Conservation (phyloP, 1,140 invertebrate genomes). For the Coenobita brevimanus region DNA sequence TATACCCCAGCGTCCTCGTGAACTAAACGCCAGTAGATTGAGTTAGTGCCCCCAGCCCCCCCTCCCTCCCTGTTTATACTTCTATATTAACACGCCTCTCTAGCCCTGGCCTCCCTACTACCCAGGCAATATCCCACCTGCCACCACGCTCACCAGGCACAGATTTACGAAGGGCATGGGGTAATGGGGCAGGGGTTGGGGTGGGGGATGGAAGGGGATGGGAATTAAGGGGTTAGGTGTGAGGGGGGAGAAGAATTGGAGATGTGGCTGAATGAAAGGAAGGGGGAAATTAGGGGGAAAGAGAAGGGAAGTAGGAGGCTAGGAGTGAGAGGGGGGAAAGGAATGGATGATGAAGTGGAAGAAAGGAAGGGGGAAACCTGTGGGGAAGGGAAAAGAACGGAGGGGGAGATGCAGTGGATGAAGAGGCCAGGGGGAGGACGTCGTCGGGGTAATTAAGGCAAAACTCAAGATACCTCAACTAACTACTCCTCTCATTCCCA, state of each 20-base stretch:
- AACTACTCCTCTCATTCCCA: too few relatives aligned
- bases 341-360: neutral
- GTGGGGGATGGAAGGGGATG: neutral
- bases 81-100: conserved; percentile 58
- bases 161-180: conserved; percentile 42
- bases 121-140: conserved; percentile 43
- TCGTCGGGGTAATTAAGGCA: too few relatives aligned
- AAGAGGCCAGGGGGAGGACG: too few relatives aligned
- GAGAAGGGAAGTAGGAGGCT: neutral
- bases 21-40: neutral
- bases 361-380: neutral
- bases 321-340: neutral
- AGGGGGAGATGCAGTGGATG: too few relatives aligned
- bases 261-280: neutral
- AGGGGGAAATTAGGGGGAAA: neutral
- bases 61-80: conserved; percentile 41
- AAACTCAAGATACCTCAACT: too few relatives aligned
- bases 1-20: too few relatives aligned
- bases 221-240: neutral
- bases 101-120: conserved; percentile 1
- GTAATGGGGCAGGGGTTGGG: neutral
- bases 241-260: neutral
- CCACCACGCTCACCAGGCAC: conserved; percentile 41
- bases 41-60: neutral
- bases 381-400: neutral